Evolutionary conservation across 2,113 vertebrate genomes (phyloP), one percentile per base, ranked within the genome.

Genomic region (Rhinolophus ferrumequinum): DNA sequence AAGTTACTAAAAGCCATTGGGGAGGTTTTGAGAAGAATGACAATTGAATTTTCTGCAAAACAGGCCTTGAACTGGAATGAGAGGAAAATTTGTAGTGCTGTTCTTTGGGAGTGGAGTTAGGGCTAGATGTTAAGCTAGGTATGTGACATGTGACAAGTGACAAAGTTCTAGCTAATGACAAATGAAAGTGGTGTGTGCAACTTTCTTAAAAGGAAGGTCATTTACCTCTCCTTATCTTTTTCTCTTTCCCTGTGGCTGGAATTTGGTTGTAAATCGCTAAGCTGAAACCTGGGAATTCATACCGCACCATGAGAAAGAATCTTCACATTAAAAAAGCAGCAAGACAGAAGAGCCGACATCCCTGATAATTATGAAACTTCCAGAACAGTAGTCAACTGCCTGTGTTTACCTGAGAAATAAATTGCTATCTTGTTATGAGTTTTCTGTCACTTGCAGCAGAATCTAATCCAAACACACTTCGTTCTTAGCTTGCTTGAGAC

Each of bases 81-180:
- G n/a, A 62, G 64, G 38, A 47, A 93, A 50, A 60, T 22, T 28
- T 41, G 47, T 18, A 76, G 47, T 24, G 69, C 60, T 77, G 88
- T 88, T 12, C 21, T 60, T 60, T 35, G 35, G 14, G 35, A 77
- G 18, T 76, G 13, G 22, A 54, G 14, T 60, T 77, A 92, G 84
- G 54, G 44, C 50, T 26, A 72, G 8, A 72, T 50, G 70, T 35
- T 66, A 84, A 88, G 22, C 28, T 82, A 62, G 12, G 35, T 41
- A 35, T 54, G n/a, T 75, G 41, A 86, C 26, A 88, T 6, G 8
- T 24, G 83, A 70, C 67, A 52, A 90, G 8, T 54, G 83, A 70
- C 41, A 60, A 90, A 75, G 24, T 88, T 92, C 41, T 82, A 88
- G 41, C 50, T 69, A 76, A 76, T 92, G 76, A 79, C 44, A 85